Conservation (phyloP, 2,797 vertebrate species). For the Phrynocephalus guinanensis region DNA sequence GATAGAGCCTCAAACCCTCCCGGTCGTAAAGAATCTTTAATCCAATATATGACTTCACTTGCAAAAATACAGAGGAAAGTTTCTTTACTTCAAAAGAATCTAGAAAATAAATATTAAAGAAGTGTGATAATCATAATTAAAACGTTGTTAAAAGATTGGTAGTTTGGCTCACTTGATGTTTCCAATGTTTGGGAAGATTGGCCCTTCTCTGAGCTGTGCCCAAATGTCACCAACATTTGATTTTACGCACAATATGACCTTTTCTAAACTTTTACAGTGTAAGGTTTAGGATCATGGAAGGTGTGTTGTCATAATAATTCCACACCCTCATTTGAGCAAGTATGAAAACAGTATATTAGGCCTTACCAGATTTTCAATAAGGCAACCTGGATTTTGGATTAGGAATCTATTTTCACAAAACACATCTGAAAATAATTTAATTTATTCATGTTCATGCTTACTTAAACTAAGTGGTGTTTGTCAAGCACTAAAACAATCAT, state of each 20-base stretch:
- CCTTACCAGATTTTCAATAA: background rate
- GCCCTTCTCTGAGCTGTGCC: background rate
- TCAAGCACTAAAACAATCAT: background rate
- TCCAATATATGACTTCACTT: constrained; percentile 87
- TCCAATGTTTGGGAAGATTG: background rate
- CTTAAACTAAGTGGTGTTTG: background rate
- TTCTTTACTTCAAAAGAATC: constrained; percentile 91
- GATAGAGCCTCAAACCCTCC: constrained; percentile 89
- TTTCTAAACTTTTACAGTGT: background rate
- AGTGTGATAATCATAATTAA: constrained; percentile 8
- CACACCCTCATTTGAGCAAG: background rate
- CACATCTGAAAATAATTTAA: rapidly evolving
- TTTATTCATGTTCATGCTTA: background rate
- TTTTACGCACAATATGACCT: background rate
- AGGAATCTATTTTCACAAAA: background rate
- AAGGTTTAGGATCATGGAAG: background rate
- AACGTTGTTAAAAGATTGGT: background rate
- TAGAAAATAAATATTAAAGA: constrained; percentile 62
- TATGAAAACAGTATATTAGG: background rate
- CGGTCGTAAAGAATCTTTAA: constrained; percentile 89
- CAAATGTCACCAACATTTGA: background rate
- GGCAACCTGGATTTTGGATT: background rate
- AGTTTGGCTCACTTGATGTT: constrained; percentile 14
- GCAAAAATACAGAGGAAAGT: constrained; percentile 91
- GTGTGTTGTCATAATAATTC: background rate